Base-by-base conservation (phyloP, 2,113 vertebrate species). In the Petaurus breviceps region DNA sequence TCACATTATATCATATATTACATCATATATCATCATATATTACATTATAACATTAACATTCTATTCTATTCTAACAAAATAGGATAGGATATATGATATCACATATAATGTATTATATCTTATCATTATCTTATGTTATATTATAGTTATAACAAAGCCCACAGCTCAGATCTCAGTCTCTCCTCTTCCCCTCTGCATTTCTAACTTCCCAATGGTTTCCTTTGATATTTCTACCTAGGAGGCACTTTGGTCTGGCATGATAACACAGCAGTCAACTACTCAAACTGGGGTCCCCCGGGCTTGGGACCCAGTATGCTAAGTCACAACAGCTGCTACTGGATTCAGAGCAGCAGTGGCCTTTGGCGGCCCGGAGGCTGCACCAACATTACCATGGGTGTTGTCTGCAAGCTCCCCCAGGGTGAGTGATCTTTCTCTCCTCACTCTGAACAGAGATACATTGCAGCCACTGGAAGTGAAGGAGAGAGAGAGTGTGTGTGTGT, bases 241-340 rank as follows among this genome's bases (percentile, higher is more conserved):
- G 99, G 99, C 92, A 98, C 98, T 51, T 99, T 99, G 61, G 99
- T 99, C 94, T 99, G 99, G 99, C 99, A 99, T 1, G 99, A 99
- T 98, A 99, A 99, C 97, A 98, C 98, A 0, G 99, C 98, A 0
- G 99, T 99, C 97, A 99, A 99, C 57, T 99, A 99, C 98, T 99
- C 99, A 94, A 99, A 99, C 99, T 99, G 99, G 99, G 99, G 99
- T 31, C 97, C 98, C 93, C 99, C 99, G 0, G 99, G 99, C 52
- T 98, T 99, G 0, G 99, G 99, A 91, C 99, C 99, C 96, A 99
- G 99, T 94, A 99, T 99, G 98, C 99, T 99, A 31, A 99, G 99
- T 51, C 99, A 99, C 94, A 99, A 99, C 98, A 99, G 99, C 98
- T 99, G 99, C 98, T 99, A 99, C 98, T 99, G 99, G 99, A 99